A percentile compares a stretch with the other conserved stretches of the same genome.
Conservation (phyloP, 2,888 invertebrate species). For the Pseudeuparius sepicola region DNA sequence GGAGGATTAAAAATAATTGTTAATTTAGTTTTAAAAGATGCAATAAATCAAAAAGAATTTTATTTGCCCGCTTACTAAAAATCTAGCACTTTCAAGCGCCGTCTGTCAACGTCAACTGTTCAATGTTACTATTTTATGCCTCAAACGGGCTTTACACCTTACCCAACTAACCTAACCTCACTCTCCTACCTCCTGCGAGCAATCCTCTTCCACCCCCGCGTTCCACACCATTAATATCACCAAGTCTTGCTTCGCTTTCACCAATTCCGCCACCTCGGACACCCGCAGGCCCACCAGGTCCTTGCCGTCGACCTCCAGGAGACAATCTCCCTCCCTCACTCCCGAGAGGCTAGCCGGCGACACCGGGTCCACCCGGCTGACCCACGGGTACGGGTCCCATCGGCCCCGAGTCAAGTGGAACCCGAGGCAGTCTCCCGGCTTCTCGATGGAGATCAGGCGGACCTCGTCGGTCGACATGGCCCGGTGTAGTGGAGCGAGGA, state of each 20-base stretch:
- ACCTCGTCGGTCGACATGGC: too few relatives aligned
- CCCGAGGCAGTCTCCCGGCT: slow-evolving; percentile 50
- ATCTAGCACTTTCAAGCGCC: too few relatives aligned
- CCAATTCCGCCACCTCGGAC: slow-evolving; percentile 44
- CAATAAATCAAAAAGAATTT: too few relatives aligned
- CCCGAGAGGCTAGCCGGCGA: slow-evolving; percentile 56
- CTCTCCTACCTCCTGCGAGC: slow-evolving; percentile 41
- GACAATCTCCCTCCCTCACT: slow-evolving; percentile 59
- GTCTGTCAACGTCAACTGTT: too few relatives aligned
- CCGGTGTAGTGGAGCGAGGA: too few relatives aligned
- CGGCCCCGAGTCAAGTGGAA: slow-evolving; percentile 64
- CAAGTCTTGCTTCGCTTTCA: slow-evolving; percentile 37
- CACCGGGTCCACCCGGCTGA: slow-evolving; percentile 51
- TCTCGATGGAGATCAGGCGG: slow-evolving; percentile 47
- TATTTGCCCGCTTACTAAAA: too few relatives aligned
- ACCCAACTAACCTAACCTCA: too few relatives aligned
- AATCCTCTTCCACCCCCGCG: slow-evolving; percentile 40
- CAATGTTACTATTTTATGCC: too few relatives aligned
- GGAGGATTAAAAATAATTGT: too few relatives aligned
- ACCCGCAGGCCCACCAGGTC: slow-evolving; percentile 45
- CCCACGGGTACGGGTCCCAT: slow-evolving; percentile 79
- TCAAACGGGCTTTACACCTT: too few relatives aligned
- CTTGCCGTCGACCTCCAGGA: slow-evolving; percentile 50
- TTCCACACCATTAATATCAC: slow-evolving; percentile 44
- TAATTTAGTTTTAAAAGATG: too few relatives aligned